Base-by-base conservation (phyloP, 2,888 invertebrate species). In the Amaurobius ferox region DNA sequence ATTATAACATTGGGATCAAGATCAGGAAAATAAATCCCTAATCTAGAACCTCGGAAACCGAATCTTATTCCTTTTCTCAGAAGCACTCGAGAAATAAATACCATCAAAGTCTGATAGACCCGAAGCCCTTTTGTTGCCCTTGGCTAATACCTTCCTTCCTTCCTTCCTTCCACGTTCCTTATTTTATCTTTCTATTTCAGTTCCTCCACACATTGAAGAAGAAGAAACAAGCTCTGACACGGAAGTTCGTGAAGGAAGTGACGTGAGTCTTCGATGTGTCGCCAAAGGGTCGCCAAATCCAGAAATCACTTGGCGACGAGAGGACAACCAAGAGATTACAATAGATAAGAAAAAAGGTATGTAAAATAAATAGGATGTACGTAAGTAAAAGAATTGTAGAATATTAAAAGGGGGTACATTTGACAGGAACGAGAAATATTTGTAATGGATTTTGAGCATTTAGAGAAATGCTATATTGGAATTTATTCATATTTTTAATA, bases 131-230 rank as follows among this genome's bases (percentile, higher is more conserved):
- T 81, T 62, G 61, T 68, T 74, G 40, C 64, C 39, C 44, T 62
- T 29, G 48, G 68, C 76, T 81, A 81, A 81, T 81, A 74, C 74
- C 80, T 80, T 81, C 81, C 70, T 81, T 76, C 81, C 68, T 79
- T 62, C 39, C 67, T 74, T 68, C 35, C 29, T 64, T 62, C 79
- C 44, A 23, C 28, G 48, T 39, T 61, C 35, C 28, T 40, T 62
- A 26, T 67, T 67, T 39, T 29, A 29, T 74, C 66, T 62, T 16
- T 40, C 48, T 55, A 11, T n/a, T 71, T 6, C 40, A 97, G 97
- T 97, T 90, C 97, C 97, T 77, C 97, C 97, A 85, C 96, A 96
- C 91, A 97, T 97, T 91, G 96, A 96, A 92, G 97, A 97, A 93
- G 95, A 96, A 88, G 93, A 95, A 92, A 96, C 96, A 91, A 96